Percentiles rank a stretch among this genome's conserved stretches.
phyloP scores from a whole-genome alignment of 2,797 vertebrate genomes.

The Myotis planiceps region DNA sequence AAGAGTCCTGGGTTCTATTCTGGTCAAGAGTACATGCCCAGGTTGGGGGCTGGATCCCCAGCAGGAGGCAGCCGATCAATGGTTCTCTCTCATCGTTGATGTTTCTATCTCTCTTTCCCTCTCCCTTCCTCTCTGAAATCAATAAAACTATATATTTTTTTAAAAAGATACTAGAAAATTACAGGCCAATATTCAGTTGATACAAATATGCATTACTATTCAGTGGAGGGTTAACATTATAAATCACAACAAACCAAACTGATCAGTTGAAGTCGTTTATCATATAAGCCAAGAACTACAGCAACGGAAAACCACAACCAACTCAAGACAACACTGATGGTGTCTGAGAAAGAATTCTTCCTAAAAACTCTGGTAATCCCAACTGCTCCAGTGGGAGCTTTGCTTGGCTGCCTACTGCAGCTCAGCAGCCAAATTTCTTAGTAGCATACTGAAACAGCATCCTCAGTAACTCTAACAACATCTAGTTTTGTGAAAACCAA shows the following conservation, averaged over 20 bases:
- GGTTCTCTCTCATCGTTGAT: too few relatives aligned
- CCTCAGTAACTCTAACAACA: constrained; percentile 7
- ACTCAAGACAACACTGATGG: neutral
- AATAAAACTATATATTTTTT: too few relatives aligned
- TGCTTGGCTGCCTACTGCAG: neutral
- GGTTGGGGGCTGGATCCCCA: too few relatives aligned
- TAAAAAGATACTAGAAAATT: constrained; percentile 10
- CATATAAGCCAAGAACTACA: constrained; percentile 19
- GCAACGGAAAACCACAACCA: constrained; percentile 37
- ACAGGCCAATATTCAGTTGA: constrained; percentile 40
- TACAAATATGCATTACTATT: constrained; percentile 18
- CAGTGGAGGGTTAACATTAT: constrained; percentile 16
- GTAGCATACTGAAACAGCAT: neutral
- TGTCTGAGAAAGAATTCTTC: constrained; percentile 32
- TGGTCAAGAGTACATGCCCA: too few relatives aligned
- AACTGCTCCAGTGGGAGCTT: neutral
- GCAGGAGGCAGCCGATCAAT: too few relatives aligned
- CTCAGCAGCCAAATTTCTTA: constrained; percentile 32
- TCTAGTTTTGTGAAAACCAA: constrained; percentile 25
- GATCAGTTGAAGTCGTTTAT: constrained; percentile 22
- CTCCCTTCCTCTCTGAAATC: too few relatives aligned
- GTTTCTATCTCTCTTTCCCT: too few relatives aligned
- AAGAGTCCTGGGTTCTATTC: too few relatives aligned
- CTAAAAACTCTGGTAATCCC: constrained; percentile 31
- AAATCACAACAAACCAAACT: constrained; percentile 35